Percentiles rank a stretch among this genome's conserved stretches.
Evolutionary conservation across 37 sponge, comb jelly and placozoan species (phyloP).

Genomic region (Chondrilla cf. caribensis): DNA sequence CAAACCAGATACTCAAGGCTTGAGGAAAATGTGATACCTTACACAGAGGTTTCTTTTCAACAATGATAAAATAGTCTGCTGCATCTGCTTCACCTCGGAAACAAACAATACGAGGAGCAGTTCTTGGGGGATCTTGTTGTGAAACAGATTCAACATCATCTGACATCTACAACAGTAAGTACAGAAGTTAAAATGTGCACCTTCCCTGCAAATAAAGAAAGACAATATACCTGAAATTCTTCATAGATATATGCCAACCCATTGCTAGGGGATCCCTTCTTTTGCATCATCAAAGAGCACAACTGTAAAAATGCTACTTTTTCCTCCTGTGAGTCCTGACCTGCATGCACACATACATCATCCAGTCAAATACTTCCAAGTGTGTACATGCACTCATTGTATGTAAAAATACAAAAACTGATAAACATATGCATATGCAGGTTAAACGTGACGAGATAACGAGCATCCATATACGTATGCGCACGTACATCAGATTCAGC

Average conservation of each 20-base stretch:
- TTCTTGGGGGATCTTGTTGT: not conserved
- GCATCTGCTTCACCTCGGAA: not conserved
- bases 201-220: too few species aligned
- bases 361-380: too few species aligned
- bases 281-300: slow-evolving; percentile 1
- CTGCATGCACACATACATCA: not conserved
- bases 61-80: not conserved
- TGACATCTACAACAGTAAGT: not conserved
- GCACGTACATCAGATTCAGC: too few species aligned
- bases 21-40: not conserved
- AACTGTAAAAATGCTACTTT: slow-evolving; percentile 1
- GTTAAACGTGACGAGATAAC: too few species aligned
- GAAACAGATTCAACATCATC: not conserved
- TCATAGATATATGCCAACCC: too few species aligned
- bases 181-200: too few species aligned
- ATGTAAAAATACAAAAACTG: too few species aligned
- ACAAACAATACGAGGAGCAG: slow-evolving; percentile 4
- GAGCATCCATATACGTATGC: too few species aligned
- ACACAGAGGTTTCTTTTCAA: slow-evolving; percentile 1
- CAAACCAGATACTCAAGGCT: slow-evolving; percentile 2
- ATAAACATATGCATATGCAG: too few species aligned
- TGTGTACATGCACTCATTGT: too few species aligned
- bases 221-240: not conserved
- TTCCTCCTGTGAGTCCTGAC: not conserved
- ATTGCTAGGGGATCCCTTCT: not conserved